Conservation (phyloP, 2,888 invertebrate genomes). For the Volucella bombylans region DNA sequence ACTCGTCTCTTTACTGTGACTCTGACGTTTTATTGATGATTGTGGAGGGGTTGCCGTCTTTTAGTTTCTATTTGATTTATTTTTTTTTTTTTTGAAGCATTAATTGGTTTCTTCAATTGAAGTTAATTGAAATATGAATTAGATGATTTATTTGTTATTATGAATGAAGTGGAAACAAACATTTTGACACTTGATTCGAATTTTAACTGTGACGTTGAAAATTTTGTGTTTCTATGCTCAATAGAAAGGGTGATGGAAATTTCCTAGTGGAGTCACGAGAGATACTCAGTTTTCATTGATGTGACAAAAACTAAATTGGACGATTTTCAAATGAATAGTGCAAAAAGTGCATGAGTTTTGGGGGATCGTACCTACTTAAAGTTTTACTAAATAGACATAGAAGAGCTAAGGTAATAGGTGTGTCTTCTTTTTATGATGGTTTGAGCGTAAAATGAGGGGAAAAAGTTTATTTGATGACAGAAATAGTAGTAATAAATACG, state of each 20-base stretch:
- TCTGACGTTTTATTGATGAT: slow-evolving; percentile 40
- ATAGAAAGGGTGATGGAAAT: neutral
- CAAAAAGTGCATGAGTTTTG: too few species aligned
- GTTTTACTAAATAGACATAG: too few species aligned
- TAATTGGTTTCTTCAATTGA: slow-evolving; percentile 76
- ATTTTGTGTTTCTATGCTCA: slow-evolving; percentile 15
- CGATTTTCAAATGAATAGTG: too few species aligned
- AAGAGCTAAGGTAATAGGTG: too few species aligned
- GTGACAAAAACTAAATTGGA: too few species aligned
- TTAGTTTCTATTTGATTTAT: slow-evolving; percentile 2
- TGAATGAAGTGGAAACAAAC: slow-evolving; percentile 47
- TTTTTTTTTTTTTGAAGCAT: slow-evolving; percentile 32
- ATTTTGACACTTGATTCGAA: slow-evolving; percentile 72
- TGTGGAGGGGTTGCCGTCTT: slow-evolving; percentile 12
- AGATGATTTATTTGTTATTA: slow-evolving; percentile 79
- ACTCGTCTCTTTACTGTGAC: neutral
- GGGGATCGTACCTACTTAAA: too few species aligned
- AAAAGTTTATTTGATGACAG: too few species aligned
- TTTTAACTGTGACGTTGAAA: slow-evolving; percentile 11
- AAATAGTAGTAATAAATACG: too few species aligned
- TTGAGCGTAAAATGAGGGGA: too few species aligned
- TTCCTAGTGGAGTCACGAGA: slow-evolving; percentile 1
- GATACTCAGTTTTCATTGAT: too few species aligned
- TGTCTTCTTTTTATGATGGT: too few species aligned
- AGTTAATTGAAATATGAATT: slow-evolving; percentile 80